Evolutionary conservation across 2,888 invertebrate genomes (phyloP), one percentile per base, ranked within the genome.

Genomic region (Erannis defoliaria): DNA sequence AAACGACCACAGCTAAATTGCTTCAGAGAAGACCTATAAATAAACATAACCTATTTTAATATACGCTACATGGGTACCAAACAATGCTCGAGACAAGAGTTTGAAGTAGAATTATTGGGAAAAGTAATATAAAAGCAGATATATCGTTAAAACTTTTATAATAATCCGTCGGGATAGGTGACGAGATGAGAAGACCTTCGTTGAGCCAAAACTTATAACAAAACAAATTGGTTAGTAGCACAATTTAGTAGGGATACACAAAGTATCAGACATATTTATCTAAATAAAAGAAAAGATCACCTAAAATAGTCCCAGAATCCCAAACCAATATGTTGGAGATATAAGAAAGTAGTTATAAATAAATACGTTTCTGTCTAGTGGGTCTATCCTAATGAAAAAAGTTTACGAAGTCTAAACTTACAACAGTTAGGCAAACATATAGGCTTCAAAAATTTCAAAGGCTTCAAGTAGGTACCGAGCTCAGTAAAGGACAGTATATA

Each of bases 31-130:
- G 6, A 35, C 29, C 55, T 56, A 60, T 58, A 58, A 55, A 58
- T 62, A 62, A 57, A 58, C 46, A 42, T 61, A 50, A 50, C 62
- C 62, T 45, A 58, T 38, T 58, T 53, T 23, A 35, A 29, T 48
- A 43, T 45, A 40, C 31, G 1, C 6, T 26, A 35, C 14, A 26
- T 43, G 35, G 19, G 6, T 1, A 19, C 46, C 18, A 4, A 18
- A 46, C 18, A 31, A 58, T 38, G 49, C 37, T 19, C 14, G 26
- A 38, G 26, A 21, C 51, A 46, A 51, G 18, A 50, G 46, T 29
- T 55, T 38, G n/a, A 31, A 19, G 55, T 38, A 21, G 29, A 38
- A 26, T 46, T 46, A 48, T 48, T 48, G 38, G 12, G 38, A 29
- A 31, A 31, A 31, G 19, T 46, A 46, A 46, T 31, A 46, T 46